Evolutionary conservation across 2,888 invertebrate genomes (phyloP).

Genomic region (Toxonevra muliebris): DNA sequence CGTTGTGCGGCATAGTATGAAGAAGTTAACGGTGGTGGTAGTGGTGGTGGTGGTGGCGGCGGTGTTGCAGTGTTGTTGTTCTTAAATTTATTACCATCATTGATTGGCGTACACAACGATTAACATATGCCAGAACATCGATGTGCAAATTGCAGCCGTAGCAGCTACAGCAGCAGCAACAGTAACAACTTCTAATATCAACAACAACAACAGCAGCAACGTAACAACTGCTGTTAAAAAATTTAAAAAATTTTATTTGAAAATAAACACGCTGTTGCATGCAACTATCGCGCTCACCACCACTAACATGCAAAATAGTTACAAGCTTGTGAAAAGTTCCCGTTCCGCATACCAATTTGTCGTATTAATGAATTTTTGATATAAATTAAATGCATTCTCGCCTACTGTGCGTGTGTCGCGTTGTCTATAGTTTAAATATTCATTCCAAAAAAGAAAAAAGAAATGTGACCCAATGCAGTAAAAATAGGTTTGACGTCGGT

Average conservation of each 20-base stretch:
- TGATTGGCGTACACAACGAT: slow-evolving; percentile 28
- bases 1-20: too few species aligned
- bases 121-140: slow-evolving; percentile 31
- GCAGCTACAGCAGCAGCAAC: slow-evolving; percentile 1
- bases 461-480: background rate
- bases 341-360: slow-evolving; percentile 29
- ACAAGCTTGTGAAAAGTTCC: slow-evolving; percentile 7
- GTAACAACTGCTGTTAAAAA: background rate
- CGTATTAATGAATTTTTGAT: slow-evolving; percentile 28
- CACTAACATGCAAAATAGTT: too few species aligned
- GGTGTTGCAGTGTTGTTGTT: slow-evolving; percentile 22
- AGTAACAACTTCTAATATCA: background rate
- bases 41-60: too few species aligned
- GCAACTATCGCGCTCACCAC: too few species aligned
- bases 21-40: too few species aligned
- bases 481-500: too few species aligned
- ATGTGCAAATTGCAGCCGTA: slow-evolving; percentile 27
- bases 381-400: background rate
- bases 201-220: background rate
- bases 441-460: background rate
- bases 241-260: background rate
- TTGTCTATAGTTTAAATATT: background rate
- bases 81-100: slow-evolving; percentile 29
- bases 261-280: too few species aligned
- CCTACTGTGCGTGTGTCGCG: background rate